phyloP scores from a whole-genome alignment of 2,797 vertebrate species.

The Gadopsis marmoratus region DNA sequence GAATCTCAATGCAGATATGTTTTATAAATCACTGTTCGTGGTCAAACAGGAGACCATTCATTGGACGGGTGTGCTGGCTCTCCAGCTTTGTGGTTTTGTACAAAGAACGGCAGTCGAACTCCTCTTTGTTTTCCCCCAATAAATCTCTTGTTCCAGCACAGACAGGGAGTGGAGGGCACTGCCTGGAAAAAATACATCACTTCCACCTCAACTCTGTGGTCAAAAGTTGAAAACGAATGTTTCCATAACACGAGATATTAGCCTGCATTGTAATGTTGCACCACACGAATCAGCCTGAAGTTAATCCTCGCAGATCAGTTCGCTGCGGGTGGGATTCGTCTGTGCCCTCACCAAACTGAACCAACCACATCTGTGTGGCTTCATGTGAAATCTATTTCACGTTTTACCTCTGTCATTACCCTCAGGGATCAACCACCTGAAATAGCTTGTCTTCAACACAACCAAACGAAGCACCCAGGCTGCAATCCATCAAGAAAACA shows the following conservation, averaged over 20 bases:
- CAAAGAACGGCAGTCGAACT: slow-evolving; percentile 65
- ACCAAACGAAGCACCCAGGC: slow-evolving; percentile 6
- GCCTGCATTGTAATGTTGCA: slow-evolving; percentile 30
- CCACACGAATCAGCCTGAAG: slow-evolving; percentile 11
- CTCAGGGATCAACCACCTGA: slow-evolving; percentile 2
- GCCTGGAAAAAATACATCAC: slow-evolving; percentile 63
- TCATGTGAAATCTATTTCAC: slow-evolving; percentile 27
- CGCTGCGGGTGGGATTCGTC: slow-evolving; percentile 10
- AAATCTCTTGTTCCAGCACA: slow-evolving; percentile 63
- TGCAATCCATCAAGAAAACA: slow-evolving; percentile 15
- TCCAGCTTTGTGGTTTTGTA: slow-evolving; percentile 74
- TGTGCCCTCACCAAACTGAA: neutral
- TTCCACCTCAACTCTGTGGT: slow-evolving; percentile 52
- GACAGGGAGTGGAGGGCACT: slow-evolving; percentile 63
- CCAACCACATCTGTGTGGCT: slow-evolving; percentile 23
- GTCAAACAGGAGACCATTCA: slow-evolving; percentile 58
- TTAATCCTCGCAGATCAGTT: slow-evolving; percentile 17
- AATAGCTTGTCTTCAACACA: slow-evolving; percentile 5
- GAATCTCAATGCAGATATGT: slow-evolving; percentile 62
- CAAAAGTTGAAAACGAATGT: slow-evolving; percentile 56
- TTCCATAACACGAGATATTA: slow-evolving; percentile 55
- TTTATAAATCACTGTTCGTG: slow-evolving; percentile 57
- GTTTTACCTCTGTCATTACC: slow-evolving; percentile 20
- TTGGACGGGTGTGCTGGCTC: slow-evolving; percentile 61
- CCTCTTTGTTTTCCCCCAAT: slow-evolving; percentile 66